These are phyloP conservation scores for Oscheius myriophilus DNA, from an alignment of 2,888 invertebrate genomes.

Conservation along the genomic window DNA sequence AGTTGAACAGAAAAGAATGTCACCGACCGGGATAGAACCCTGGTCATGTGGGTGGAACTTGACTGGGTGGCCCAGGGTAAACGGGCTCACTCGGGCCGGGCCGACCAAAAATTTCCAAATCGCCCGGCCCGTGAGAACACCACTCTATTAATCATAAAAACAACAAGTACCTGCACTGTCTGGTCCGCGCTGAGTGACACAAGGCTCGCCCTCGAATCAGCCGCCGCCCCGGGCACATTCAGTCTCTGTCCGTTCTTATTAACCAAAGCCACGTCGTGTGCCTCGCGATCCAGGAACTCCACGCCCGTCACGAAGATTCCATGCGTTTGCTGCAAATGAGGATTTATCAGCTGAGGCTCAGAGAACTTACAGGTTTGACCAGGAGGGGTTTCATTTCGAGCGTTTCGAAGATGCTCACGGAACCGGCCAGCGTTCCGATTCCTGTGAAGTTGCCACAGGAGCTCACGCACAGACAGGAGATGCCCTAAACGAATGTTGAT, in stretches of 20 bases:
- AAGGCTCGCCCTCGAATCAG: slow-evolving; percentile 51
- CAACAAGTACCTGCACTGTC: slow-evolving; percentile 54
- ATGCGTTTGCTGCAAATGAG: slow-evolving; percentile 75
- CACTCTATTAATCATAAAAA: neutral
- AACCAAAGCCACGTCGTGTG: slow-evolving; percentile 34
- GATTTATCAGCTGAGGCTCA: neutral
- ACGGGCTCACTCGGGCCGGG: too few species aligned
- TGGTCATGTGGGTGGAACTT: too few species aligned
- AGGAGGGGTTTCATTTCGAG: slow-evolving; percentile 46
- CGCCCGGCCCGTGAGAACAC: too few species aligned
- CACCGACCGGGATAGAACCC: too few species aligned
- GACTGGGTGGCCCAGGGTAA: too few species aligned
- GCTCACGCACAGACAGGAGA: slow-evolving; percentile 68
- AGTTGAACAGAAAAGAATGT: too few species aligned
- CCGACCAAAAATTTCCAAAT: too few species aligned
- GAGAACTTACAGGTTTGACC: neutral
- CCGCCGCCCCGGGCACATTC: slow-evolving; percentile 51
- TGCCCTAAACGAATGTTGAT: slow-evolving; percentile 52
- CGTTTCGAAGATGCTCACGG: slow-evolving; percentile 50
- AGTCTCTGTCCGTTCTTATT: neutral
- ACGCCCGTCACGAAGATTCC: slow-evolving; percentile 96
- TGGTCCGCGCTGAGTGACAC: slow-evolving; percentile 68
- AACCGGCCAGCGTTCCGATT: slow-evolving; percentile 74
- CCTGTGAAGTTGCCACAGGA: slow-evolving; percentile 92
- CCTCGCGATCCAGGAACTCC: slow-evolving; percentile 79